Evolutionary conservation across 2,113 vertebrate genomes (phyloP), one percentile per base, ranked within the genome.

Genomic region (Hyla sarda): DNA sequence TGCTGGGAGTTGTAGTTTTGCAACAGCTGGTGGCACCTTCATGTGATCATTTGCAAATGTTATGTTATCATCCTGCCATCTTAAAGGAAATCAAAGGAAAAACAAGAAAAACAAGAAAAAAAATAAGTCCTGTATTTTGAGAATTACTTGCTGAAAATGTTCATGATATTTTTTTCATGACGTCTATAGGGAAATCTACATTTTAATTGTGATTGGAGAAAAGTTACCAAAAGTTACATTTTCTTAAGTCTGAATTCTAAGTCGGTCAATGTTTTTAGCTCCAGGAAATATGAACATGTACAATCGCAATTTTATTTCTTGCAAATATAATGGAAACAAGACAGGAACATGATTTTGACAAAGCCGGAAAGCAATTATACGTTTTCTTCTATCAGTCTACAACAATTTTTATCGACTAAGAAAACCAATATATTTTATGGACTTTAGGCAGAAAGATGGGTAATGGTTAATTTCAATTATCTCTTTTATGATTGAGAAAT

Each of bases 381-480:
- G n/a, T 72, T 54, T 60, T 56, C 32, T 37, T 56, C 65, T 72
- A 37, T 83, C 82, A 54, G 48, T 83, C 67, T 71, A 72, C 67
- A 73, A 52, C 28, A 54, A 8, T 72, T 73, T 83, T 81, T 81
- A 65, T 65, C 58, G 65, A 72, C 48, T 73, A 37, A 52, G 30
- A 83, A 83, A 54, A 72, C 47, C 65, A 72, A 83, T 71, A 71
- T 72, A n/a, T 56, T 54, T 56, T 83, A 73, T 82, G 60, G 80
- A 69, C 80, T 69, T 45, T 50, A 82, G 82, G 67, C 65, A 73
- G 71, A 83, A 83, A 83, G 56, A 81, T 81, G 41, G 34, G 58
- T 65, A 65, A 81, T 69, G 65, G 45, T 72, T 56, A 71, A 83
- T 83, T 83, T 56, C 48, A 83, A 83, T 83, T 83, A 72, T 81